Base-by-base conservation (phyloP, 2,797 vertebrate genomes). In the Lutjanus campechanus region DNA sequence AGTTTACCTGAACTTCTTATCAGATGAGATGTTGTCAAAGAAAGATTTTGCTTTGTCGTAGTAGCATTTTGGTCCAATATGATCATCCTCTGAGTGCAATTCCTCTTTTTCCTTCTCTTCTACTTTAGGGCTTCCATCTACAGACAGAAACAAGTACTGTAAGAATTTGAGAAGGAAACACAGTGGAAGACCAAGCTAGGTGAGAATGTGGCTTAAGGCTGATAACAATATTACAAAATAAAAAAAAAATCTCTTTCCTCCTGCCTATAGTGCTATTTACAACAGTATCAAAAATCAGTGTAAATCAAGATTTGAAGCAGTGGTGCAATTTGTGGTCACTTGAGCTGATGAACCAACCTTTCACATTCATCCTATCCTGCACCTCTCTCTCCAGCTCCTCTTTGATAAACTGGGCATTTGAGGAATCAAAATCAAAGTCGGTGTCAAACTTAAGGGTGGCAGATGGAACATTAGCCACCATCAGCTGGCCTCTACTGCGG, bases 341-440 rank as follows among this genome's bases (percentile, higher is more conserved):
- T 47, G 7, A 59, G 19, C 7, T 44, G 4, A 70, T n/a, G 11
- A 68, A 88, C 83, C 16, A 83, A 99, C 98, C 98, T 96, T 96
- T 97, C 58, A 95, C 88, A 61, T 93, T 96, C 12, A 94, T 90
- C 81, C 95, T 95, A 92, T 96, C 95, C 88, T 96, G 96, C 66
- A 96, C 93, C 85, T 98, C 97, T 87, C 96, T 96, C 89, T 97
- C 96, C 61, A 99, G 94, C 61, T 97, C 96, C 63, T 99, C 98
- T 70, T 98, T 97, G 85, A 97, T 97, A 91, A 99, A 99, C 79
- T 98, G 97, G 17, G 98, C 98, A 73, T 99, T 99, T 79, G 98
- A 98, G 10, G 94, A 98, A 94, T 97, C 98, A 91, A 99, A 99
- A 88, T 99, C 98, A 92, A 99, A 99, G 93, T 99, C 98, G 0